These are phyloP conservation scores for Pristionchus maxplancki DNA, from an alignment of 2,888 invertebrate genomes.

Conservation along the genomic window DNA sequence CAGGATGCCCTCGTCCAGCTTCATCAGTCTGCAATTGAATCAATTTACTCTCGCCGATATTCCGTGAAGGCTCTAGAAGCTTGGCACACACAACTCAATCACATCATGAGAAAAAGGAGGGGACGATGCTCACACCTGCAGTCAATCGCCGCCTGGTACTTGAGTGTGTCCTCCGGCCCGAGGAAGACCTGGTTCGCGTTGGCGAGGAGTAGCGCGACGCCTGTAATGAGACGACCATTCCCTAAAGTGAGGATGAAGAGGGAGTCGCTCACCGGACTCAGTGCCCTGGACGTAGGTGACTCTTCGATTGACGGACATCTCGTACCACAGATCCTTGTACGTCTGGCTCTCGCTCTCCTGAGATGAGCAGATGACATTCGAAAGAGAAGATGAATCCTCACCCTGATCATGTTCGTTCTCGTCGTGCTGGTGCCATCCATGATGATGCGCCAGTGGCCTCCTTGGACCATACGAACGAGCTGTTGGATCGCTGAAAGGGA, in stretches of 20 bases:
- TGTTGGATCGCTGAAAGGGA: constrained; percentile 60
- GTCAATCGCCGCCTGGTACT: constrained; percentile 65
- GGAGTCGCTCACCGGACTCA: constrained; percentile 56
- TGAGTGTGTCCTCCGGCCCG: constrained; percentile 68
- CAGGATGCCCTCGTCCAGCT: constrained; percentile 66
- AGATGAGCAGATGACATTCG: neutral
- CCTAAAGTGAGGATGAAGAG: no score
- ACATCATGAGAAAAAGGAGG: no score
- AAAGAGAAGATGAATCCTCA: no score
- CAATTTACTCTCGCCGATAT: no score
- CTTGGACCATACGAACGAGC: constrained; percentile 62
- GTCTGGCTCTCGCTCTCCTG: constrained; percentile 61
- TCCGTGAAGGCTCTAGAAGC: no score
- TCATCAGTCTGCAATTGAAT: constrained; percentile 52
- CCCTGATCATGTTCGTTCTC: constrained; percentile 68
- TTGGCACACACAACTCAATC: no score
- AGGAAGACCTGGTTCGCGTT: constrained; percentile 64
- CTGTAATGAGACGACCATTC: constrained; percentile 55
- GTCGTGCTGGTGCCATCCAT: constrained; percentile 68
- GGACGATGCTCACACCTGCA: constrained; percentile 55
- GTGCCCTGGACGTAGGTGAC: constrained; percentile 67
- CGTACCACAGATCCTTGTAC: constrained; percentile 66
- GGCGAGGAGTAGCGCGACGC: constrained; percentile 59
- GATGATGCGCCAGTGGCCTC: constrained; percentile 64
- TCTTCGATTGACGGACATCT: constrained; percentile 64